Percentiles rank a stretch among this genome's conserved stretches.
phyloP scores from a whole-genome alignment of 1,140 invertebrate genomes.

The Trichonephila clavipes region DNA sequence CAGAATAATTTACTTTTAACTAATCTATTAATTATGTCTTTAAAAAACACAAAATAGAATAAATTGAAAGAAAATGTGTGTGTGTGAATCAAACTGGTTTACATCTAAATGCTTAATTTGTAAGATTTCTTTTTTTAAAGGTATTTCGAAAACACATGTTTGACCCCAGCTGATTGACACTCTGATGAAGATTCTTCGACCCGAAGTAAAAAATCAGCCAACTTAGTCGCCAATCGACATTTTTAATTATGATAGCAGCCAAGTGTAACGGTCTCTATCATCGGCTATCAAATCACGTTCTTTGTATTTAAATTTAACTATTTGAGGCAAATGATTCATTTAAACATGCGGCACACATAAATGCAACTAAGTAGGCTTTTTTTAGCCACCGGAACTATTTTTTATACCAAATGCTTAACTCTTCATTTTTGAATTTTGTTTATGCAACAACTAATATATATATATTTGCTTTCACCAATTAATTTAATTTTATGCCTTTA shows the following conservation, averaged over 20 bases:
- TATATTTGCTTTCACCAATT: too few species aligned
- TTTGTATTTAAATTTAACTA: too few species aligned
- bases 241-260: background rate
- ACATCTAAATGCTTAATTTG: background rate
- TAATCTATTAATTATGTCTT: background rate
- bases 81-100: background rate
- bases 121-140: background rate
- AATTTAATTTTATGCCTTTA: too few species aligned
- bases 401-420: background rate
- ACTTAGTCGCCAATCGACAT: background rate
- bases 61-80: slow-evolving; percentile 13
- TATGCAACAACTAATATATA: too few species aligned
- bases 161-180: background rate
- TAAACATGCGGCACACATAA: too few species aligned
- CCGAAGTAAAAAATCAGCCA: background rate
- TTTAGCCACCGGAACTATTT: background rate
- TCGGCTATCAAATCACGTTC: too few species aligned
- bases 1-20: background rate
- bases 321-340: too few species aligned
- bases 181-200: background rate
- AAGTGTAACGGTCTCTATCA: too few species aligned
- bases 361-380: background rate
- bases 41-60: background rate
- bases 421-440: too few species aligned
- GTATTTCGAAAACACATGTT: slow-evolving; percentile 23